Conservation (phyloP, 2,797 vertebrate genomes). For the Serranus cabrilla region DNA sequence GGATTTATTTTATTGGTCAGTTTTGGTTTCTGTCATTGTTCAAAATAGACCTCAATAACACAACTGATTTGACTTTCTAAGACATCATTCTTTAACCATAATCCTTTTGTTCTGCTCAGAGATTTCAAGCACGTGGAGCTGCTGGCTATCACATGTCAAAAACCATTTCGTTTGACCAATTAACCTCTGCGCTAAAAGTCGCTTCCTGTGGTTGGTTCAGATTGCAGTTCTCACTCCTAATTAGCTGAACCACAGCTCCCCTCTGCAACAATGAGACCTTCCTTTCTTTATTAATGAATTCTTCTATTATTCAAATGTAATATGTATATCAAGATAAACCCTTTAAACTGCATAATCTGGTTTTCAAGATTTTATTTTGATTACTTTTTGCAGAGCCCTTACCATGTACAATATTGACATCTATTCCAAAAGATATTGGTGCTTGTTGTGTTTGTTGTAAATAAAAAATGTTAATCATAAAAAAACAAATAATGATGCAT, state of each 20-base stretch:
- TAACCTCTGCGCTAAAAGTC: constrained; percentile 19
- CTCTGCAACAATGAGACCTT: neutral
- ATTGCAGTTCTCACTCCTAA: constrained; percentile 11
- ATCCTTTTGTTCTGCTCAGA: constrained; percentile 34
- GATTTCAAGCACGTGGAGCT: constrained; percentile 3
- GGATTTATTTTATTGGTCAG: neutral
- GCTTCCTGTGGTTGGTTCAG: constrained; percentile 33
- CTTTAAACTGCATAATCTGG: no score
- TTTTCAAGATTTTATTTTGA: no score
- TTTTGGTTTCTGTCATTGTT: neutral
- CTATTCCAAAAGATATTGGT: no score
- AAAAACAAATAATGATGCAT: neutral
- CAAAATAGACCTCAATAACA: neutral
- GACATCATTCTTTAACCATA: neutral
- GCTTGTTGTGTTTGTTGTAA: no score
- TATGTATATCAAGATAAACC: no score
- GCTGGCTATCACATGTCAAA: constrained; percentile 26
- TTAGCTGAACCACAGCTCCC: neutral
- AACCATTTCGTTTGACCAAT: constrained; percentile 32
- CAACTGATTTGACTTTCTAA: constrained; percentile 2
- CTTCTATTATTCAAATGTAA: neutral
- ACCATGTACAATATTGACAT: no score
- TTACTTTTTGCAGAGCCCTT: no score
- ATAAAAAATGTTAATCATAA: no score
- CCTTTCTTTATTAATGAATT: neutral